phyloP scores from a whole-genome alignment of 2,888 invertebrate genomes.

The Chouioia cunea region DNA sequence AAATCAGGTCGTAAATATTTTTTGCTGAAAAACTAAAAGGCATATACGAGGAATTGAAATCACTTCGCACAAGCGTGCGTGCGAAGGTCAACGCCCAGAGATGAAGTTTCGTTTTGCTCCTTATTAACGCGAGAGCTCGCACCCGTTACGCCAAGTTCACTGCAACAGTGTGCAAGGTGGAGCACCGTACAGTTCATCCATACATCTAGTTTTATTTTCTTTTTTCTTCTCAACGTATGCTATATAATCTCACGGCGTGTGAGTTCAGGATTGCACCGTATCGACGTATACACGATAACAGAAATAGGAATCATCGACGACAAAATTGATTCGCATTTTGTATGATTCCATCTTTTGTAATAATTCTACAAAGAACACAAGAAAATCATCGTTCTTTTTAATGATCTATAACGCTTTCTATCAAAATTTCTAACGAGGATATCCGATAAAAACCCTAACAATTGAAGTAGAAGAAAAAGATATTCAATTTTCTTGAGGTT shows the following conservation, averaged over 20 bases:
- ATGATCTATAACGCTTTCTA: constrained; percentile 31
- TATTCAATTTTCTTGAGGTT: background rate
- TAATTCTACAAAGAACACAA: constrained; percentile 7
- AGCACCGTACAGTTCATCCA: constrained; percentile 43
- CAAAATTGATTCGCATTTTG: background rate
- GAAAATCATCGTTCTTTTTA: constrained; percentile 21
- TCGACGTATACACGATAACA: too few relatives aligned
- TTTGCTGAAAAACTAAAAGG: too few relatives aligned
- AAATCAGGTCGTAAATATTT: too few relatives aligned
- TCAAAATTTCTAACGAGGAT: constrained; percentile 39
- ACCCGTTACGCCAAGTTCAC: constrained; percentile 50
- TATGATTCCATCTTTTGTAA: constrained; percentile 8
- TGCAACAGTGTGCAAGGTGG: constrained; percentile 45
- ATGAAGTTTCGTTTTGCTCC: constrained; percentile 53
- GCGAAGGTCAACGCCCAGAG: constrained; percentile 48
- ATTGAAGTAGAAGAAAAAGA: background rate
- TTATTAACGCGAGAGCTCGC: constrained; percentile 51
- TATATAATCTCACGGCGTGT: background rate
- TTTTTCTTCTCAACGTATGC: too few relatives aligned
- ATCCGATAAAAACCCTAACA: constrained; percentile 21
- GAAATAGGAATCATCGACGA: too few relatives aligned
- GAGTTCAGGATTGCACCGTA: constrained; percentile 23
- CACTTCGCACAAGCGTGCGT: constrained; percentile 37
- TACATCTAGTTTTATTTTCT: too few relatives aligned
- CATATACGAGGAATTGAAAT: too few relatives aligned